Percentiles rank a stretch among this genome's conserved stretches.
phyloP scores from a whole-genome alignment of 2,113 vertebrate genomes.

The Myotis yumanensis region DNA sequence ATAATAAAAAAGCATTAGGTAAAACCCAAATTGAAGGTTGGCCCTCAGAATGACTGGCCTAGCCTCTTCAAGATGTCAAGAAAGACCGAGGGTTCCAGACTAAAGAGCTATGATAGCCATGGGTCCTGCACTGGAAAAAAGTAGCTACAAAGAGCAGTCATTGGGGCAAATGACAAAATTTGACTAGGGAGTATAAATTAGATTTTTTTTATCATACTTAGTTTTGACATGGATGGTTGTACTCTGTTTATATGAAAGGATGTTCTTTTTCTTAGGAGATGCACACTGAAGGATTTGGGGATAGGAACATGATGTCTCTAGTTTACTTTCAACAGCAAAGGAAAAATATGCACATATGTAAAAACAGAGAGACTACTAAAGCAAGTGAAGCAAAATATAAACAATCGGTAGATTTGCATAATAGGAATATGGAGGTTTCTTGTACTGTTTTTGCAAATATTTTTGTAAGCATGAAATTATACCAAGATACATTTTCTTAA shows the following conservation, averaged over 20 bases:
- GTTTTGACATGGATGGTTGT: background rate
- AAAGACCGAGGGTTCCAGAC: background rate
- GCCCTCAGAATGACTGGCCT: background rate
- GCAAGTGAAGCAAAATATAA: background rate
- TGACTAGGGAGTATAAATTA: background rate
- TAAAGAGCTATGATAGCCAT: background rate
- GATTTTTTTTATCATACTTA: background rate
- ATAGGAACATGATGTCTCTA: background rate
- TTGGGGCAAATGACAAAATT: background rate
- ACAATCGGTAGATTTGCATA: background rate
- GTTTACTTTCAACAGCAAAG: background rate
- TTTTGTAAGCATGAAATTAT: conserved; percentile 29
- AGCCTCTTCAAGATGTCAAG: background rate
- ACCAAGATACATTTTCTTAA: background rate
- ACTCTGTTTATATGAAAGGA: background rate
- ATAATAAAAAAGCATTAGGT: background rate
- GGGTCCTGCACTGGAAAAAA: background rate
- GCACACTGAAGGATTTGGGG: background rate
- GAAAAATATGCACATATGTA: background rate
- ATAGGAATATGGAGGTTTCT: background rate
- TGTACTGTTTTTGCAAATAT: background rate
- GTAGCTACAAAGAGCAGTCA: background rate
- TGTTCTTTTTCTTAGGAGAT: background rate
- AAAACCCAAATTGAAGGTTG: background rate
- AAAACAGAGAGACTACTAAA: background rate